Base-by-base conservation (phyloP, 2,113 vertebrate genomes). In the Marmota monax region DNA sequence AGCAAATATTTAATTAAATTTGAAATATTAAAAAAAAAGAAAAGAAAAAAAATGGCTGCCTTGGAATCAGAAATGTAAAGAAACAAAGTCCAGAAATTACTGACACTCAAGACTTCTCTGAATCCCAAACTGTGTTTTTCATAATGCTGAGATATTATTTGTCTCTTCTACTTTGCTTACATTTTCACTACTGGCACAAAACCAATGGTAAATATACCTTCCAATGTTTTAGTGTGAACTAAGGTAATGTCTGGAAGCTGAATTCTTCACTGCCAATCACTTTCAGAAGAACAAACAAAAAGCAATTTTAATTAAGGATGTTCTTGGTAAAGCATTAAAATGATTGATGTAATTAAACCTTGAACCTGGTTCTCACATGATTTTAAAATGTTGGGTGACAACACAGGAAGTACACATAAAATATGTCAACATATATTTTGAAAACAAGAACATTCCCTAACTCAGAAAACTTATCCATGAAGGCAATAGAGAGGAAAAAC, bases 1-100 rank as follows among this genome's bases (percentile, higher is more conserved):
- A 76, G 27, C 42, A 96, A 92, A 92, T 96, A 84, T 88, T 96
- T 91, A 63, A 79, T 86, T 79, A 83, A 82, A 85, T 74, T 48
- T 94, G 34, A 56, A 94, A 51, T 2, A 77, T 2, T 95, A 13
- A 70, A 58, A 58, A 17, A 56, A 56, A 17, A 58, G 20, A 58
- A 20, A 7, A 20, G 45, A 42, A 84, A 39, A 89, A 63, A 69
- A 48, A 0, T 82, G 23, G 6, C 7, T 69, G 22, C 34, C 16
- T 10, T 48, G n/a, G 22, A 73, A 70, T 12, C 5, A 32, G 1
- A 37, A 74, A n/a, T 42, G 34, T 34, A 73, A 69, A 22, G 48
- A 82, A 87, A 61, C 22, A 2, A 37, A 51, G 1, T 39, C 1
- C 27, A 63, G 11, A 29, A 72, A 67, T 45, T 63, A 88, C 27